A percentile compares a stretch with the other conserved stretches of the same genome.
phyloP scores from a whole-genome alignment of 2,113 vertebrate genomes.

The Oreotrochilus melanogaster region DNA sequence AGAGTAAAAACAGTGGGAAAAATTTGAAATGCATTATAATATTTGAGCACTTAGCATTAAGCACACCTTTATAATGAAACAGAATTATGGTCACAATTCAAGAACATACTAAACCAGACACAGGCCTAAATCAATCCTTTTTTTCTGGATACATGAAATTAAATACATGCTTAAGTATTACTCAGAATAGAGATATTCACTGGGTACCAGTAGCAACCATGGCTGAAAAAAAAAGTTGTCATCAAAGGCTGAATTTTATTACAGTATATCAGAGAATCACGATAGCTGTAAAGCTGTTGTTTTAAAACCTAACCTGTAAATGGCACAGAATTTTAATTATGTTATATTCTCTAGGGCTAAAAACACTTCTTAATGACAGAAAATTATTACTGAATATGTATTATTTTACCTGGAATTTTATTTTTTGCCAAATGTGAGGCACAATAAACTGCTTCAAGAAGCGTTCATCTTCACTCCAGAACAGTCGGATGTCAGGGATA shows the following conservation, averaged over 20 bases:
- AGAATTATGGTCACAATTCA: not conserved
- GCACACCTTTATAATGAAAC: not conserved
- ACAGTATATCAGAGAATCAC: not conserved
- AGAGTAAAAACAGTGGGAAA: not conserved
- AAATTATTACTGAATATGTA: not conserved
- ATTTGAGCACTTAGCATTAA: not conserved
- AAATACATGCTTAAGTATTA: not conserved
- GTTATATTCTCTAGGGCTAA: not conserved
- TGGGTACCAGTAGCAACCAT: not conserved
- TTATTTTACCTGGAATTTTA: conserved; percentile 88
- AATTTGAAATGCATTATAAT: not conserved
- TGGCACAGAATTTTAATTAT: not conserved
- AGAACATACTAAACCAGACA: not conserved
- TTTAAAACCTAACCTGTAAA: not conserved
- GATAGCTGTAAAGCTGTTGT: not conserved
- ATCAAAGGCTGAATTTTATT: not conserved
- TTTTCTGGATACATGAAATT: not conserved
- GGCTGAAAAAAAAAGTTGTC: not conserved
- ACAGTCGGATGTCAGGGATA: conserved; percentile 94
- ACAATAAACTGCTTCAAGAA: conserved; percentile 89
- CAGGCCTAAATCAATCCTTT: not conserved
- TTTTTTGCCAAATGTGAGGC: conserved; percentile 80
- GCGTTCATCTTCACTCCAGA: conserved; percentile 93
- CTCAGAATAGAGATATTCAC: not conserved
- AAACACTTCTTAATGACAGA: not conserved